These are phyloP conservation scores for Priocnemis perturbator DNA, from an alignment of 2,888 invertebrate species.

Conservation along the genomic window DNA sequence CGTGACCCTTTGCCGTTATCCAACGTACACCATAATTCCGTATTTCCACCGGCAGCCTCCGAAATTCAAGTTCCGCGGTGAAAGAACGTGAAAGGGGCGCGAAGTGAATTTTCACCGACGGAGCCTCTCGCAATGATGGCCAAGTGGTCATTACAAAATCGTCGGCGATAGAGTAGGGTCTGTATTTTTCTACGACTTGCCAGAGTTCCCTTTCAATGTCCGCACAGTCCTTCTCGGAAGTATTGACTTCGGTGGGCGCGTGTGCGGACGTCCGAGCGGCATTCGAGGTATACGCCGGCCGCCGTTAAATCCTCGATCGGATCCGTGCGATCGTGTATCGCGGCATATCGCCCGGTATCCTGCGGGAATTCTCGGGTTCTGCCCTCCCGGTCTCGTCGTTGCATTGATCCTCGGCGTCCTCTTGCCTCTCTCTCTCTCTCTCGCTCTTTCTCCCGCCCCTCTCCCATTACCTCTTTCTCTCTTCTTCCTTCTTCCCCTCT, in stretches of 20 bases:
- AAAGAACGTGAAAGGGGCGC: not conserved
- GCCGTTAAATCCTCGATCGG: constrained; percentile 33
- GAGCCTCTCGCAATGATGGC: constrained; percentile 14
- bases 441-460: not conserved
- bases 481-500: not conserved
- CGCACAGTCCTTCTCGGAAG: constrained; percentile 23
- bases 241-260: constrained; percentile 27
- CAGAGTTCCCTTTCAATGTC: constrained; percentile 33
- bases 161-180: constrained; percentile 18
- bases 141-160: not conserved
- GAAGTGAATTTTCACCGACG: not conserved
- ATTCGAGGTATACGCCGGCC: constrained; percentile 17
- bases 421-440: constrained; percentile 18
- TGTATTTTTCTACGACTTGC: constrained; percentile 23
- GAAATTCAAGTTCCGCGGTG: not conserved
- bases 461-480: not conserved
- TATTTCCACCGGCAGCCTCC: not conserved
- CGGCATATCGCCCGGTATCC: constrained; percentile 52
- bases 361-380: constrained; percentile 68
- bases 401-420: constrained; percentile 66
- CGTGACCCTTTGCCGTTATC: too few species aligned
- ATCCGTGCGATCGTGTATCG: constrained; percentile 46
- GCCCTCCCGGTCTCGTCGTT: constrained; percentile 61
- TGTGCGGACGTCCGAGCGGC: constrained; percentile 29
- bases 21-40: too few species aligned